Percentiles rank a stretch among this genome's conserved stretches.
These are phyloP conservation scores for Sminthurinus aureus DNA, from an alignment of 2,888 invertebrate species.

Conservation along the genomic window DNA sequence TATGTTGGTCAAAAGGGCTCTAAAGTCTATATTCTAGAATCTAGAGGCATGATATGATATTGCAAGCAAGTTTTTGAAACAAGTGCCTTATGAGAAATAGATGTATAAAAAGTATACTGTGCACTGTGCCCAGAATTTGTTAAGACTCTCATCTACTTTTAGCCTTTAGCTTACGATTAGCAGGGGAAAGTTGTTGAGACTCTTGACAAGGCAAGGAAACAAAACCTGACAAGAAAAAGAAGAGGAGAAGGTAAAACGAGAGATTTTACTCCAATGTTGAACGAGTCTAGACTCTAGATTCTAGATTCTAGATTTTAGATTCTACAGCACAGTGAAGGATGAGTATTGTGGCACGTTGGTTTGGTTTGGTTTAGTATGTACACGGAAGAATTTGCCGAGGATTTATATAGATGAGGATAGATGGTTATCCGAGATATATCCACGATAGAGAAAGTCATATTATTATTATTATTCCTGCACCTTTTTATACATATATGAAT, in stretches of 20 bases:
- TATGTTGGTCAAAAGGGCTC: too few relatives aligned
- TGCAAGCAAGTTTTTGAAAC: neutral
- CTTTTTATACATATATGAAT: neutral
- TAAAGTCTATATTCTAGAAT: too few relatives aligned
- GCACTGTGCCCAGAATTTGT: too few relatives aligned
- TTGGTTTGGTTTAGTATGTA: too few relatives aligned
- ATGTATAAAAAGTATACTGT: neutral
- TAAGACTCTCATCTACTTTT: too few relatives aligned
- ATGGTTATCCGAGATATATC: neutral
- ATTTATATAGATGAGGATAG: neutral
- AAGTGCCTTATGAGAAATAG: neutral
- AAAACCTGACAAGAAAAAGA: neutral
- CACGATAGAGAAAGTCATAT: constrained; percentile 1
- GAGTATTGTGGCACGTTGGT: too few relatives aligned
- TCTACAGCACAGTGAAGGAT: too few relatives aligned
- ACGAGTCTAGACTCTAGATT: too few relatives aligned
- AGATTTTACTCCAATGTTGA: constrained; percentile 8
- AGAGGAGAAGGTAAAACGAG: neutral
- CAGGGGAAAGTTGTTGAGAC: constrained; percentile 15
- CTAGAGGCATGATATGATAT: neutral
- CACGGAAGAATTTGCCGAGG: neutral
- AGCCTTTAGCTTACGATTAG: constrained; percentile 17
- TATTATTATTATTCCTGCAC: neutral
- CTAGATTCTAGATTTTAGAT: too few relatives aligned
- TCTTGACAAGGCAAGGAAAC: neutral